Percentiles rank a stretch among this genome's conserved stretches.
phyloP scores from a whole-genome alignment of 2,797 vertebrate species.

The Karalla daura region DNA sequence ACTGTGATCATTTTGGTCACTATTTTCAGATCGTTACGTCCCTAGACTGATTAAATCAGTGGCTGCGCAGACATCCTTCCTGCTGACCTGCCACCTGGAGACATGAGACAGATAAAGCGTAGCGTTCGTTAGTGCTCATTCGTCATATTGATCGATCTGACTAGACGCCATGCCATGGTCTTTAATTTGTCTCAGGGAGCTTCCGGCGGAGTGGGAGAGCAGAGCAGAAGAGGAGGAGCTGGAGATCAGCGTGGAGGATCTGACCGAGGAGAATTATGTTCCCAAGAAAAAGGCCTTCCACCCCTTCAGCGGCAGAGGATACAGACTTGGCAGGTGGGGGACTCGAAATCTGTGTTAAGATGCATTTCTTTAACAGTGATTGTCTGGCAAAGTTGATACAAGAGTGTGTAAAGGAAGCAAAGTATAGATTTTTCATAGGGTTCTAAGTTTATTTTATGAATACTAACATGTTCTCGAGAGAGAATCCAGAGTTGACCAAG shows the following conservation, averaged over 20 bases:
- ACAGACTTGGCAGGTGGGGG: slow-evolving; percentile 93
- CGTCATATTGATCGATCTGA: slow-evolving; percentile 49
- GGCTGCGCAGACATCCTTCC: slow-evolving; percentile 12
- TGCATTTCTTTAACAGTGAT: not conserved
- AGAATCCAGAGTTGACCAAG: too few species aligned
- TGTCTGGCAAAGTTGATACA: too few species aligned
- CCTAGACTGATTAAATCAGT: too few species aligned
- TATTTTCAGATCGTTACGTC: too few species aligned
- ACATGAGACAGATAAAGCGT: slow-evolving; percentile 29
- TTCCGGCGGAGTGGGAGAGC: slow-evolving; percentile 90
- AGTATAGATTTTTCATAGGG: too few species aligned
- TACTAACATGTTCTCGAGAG: too few species aligned
- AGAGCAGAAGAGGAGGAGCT: slow-evolving; percentile 91
- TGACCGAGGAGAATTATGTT: slow-evolving; percentile 89
- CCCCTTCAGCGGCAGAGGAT: slow-evolving; percentile 92
- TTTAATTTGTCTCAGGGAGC: slow-evolving; percentile 84
- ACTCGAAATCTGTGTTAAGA: not conserved
- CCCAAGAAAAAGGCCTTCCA: slow-evolving; percentile 89
- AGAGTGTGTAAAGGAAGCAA: too few species aligned
- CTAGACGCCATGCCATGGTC: slow-evolving; percentile 11
- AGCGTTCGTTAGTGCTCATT: slow-evolving; percentile 32
- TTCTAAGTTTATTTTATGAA: too few species aligned
- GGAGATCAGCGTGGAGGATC: slow-evolving; percentile 93
- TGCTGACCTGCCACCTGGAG: not conserved
- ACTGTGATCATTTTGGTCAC: too few species aligned